Base-by-base conservation (phyloP, 2,888 invertebrate species). In the Adineta ricciae region DNA sequence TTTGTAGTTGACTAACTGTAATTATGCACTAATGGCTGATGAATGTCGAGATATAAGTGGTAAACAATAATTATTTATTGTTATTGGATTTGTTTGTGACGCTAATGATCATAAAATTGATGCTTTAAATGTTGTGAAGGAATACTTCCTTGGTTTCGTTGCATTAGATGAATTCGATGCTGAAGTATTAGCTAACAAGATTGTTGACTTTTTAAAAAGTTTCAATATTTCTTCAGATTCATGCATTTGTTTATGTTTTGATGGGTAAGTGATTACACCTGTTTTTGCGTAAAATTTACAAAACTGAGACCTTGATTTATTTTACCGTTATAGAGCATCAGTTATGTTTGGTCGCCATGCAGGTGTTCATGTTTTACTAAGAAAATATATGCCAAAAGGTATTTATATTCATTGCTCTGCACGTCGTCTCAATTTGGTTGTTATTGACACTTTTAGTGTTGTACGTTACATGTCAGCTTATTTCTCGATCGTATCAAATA, bases 181-280 rank as follows among this genome's bases (percentile, higher is more conserved):
- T 16, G 5, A 9, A 56, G n/a, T 24, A 56, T n/a, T 56, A n/a
- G n/a, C 56, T 16, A 21, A n/a, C 11, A 56, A 56, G 11, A 56
- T 56, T 56, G 56, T 56, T 56, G 14, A 56, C 5, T 56, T 56
- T 56, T 56, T 56, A 56, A 56, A 56, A 16, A 9, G 24, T 16
- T 24, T 56, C 7, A 56, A 56, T 56, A 56, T 56, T 56, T 24
- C 24, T 56, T 56, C 24, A 56, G 14, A 56, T 16, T 56, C 56
- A 56, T 56, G 72, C 36, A 72, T 72, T 72, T 27, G 32, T 72
- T 36, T 72, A 72, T 72, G 72, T 72, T 72, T 72, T 36, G 72
- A 72, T 72, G 72, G 32, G 36, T 72, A 3, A 32, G 72, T 72
- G 32, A 32, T 72, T 72, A 4, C 21, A 14, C 36, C 2, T 72